A percentile compares a stretch with the other conserved stretches of the same genome.
phyloP scores from a whole-genome alignment of 1,140 invertebrate genomes.

The Stegodyphus mimosarum region DNA sequence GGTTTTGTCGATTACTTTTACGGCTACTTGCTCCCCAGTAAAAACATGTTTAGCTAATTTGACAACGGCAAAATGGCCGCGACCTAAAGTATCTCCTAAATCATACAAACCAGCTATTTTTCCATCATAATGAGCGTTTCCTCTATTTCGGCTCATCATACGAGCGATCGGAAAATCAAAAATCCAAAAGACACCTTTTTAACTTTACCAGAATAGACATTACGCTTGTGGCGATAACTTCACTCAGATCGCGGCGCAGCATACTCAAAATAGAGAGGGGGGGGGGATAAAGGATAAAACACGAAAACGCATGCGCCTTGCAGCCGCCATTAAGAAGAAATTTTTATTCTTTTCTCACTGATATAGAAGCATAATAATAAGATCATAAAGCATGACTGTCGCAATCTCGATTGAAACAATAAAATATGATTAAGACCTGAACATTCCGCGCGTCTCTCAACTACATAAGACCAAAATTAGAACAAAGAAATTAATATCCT shows the following conservation, averaged over 20 bases:
- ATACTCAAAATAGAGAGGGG: conserved; percentile 10
- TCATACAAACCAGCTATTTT: conserved; percentile 98
- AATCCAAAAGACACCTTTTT: conserved; percentile 1
- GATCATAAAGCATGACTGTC: no score
- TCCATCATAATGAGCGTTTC: conserved; percentile 70
- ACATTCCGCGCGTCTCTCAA: no score
- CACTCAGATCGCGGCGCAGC: conserved; percentile 23
- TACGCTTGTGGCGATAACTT: conserved; percentile 14
- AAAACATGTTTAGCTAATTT: conserved; percentile 98
- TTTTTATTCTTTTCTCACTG: no score
- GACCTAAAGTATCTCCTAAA: conserved; percentile 90
- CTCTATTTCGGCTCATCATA: conserved; percentile 54
- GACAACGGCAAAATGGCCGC: conserved; percentile 98
- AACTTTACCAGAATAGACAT: conserved; percentile 29
- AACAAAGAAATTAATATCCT: no score
- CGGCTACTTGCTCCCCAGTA: conserved; percentile 82
- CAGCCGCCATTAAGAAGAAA: no score
- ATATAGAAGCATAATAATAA: no score
- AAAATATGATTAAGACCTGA: no score
- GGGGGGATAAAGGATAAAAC: not conserved
- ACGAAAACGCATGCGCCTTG: conserved; percentile 2
- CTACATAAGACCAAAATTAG: no score
- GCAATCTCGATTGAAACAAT: no score
- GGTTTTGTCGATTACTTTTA: conserved; percentile 94
- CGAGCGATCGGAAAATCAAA: conserved; percentile 31